phyloP scores from a whole-genome alignment of 2,797 vertebrate genomes.

The Danionella dracula region DNA sequence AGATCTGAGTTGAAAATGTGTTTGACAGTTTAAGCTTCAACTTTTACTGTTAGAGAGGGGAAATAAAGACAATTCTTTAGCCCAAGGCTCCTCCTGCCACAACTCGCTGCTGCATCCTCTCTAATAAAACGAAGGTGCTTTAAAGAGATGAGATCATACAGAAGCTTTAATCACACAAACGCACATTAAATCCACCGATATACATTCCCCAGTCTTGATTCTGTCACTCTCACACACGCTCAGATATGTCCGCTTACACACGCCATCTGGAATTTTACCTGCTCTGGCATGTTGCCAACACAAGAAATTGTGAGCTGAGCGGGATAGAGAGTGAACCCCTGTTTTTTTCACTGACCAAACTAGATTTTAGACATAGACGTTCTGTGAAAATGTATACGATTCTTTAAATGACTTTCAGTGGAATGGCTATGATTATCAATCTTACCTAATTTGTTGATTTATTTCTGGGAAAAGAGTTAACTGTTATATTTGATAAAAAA shows the following conservation, averaged over 20 bases:
- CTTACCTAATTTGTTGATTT: not conserved
- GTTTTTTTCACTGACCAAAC: not conserved
- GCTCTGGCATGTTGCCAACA: conserved; percentile 27
- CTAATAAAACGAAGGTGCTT: conserved; percentile 32
- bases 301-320: conserved; percentile 27
- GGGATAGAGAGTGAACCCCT: conserved; percentile 8
- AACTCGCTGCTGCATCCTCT: conserved; percentile 36
- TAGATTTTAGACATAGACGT: not conserved
- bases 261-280: conserved; percentile 37
- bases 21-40: conserved; percentile 1
- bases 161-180: not conserved
- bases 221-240: conserved; percentile 6
- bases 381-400: conserved; percentile 6
- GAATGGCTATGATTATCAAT: not conserved
- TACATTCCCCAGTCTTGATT: not conserved
- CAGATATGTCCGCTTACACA: conserved; percentile 9
- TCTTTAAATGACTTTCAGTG: not conserved
- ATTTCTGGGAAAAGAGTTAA: not conserved
- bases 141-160: conserved; percentile 23
- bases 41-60: not conserved
- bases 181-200: conserved; percentile 3
- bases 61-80: conserved; percentile 23
- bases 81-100: conserved; percentile 39
- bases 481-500: not conserved
- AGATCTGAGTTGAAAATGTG: not conserved